Evolutionary conservation across 2,797 vertebrate genomes (phyloP), one percentile per base, ranked within the genome.

Genomic region (Eulemur rubriventer): DNA sequence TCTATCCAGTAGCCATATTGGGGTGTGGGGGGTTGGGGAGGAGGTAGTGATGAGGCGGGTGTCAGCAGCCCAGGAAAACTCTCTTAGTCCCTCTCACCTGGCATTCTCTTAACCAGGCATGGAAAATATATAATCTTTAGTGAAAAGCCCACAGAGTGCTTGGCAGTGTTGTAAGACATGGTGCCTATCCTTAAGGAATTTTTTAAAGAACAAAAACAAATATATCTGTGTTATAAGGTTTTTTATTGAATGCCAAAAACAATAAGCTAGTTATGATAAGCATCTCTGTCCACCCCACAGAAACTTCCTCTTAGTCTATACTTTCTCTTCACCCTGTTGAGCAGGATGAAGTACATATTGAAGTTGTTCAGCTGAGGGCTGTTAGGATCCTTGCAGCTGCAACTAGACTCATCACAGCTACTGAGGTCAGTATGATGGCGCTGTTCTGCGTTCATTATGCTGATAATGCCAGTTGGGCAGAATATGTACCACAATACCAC

Each of bases 261-360:
- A 63, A 28, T 24, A 48, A 65, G 48, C 43, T 38, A 41, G 72
- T 38, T 82, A 46, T 55, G 13, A 8, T 17, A 46, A 95, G 92
- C 43, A n/a, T 57, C 75, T 91, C 67, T 88, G 85, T 48, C 63
- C 26, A 28, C 35, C 22, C 14, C 41, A 67, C 38, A 61, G 69
- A 85, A 46, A 43, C 63, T 30, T 28, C 61, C 83, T 84, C 38
- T 43, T 35, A 80, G 50, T 55, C 67, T 94, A 63, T 43, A 10
- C 75, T 57, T 63, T 41, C 83, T 76, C 63, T 65, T 93, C 76
- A 22, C 67, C 17, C 69, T 78, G 1, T 63, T 46, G 94, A 76
- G 33, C 96, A 99, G 99, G 98, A 98, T 96, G 98, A 98, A 95
- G 98, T 99, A 4, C 97, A 98, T 43, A 70, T 99, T 76, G 98